Percentiles rank a stretch among this genome's conserved stretches.
These are phyloP conservation scores for Todus mexicanus DNA, from an alignment of 2,797 vertebrate species.

Conservation along the genomic window DNA sequence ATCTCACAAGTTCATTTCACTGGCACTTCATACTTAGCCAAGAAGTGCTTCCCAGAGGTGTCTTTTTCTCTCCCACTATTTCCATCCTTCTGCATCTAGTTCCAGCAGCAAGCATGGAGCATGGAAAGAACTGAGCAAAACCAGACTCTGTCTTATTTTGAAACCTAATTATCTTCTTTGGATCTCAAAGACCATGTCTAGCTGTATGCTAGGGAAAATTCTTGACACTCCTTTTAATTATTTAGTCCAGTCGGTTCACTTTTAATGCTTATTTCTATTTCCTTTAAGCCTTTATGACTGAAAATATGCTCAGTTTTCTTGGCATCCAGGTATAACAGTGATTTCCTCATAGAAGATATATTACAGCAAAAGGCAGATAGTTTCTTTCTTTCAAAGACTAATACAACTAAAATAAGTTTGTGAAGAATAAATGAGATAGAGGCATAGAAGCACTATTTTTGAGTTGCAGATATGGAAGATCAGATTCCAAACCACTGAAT, in stretches of 20 bases:
- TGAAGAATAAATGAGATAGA: not conserved
- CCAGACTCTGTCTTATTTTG: not conserved
- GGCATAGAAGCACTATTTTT: not conserved
- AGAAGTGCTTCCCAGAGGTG: conserved; percentile 3
- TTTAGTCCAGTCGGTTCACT: not conserved
- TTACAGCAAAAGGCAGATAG: not conserved
- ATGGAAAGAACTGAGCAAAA: not conserved
- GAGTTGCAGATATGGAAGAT: not conserved
- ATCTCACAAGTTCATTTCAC: conserved; percentile 18
- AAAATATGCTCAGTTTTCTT: not conserved
- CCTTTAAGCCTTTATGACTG: not conserved
- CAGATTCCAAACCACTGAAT: not conserved
- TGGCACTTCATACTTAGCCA: not conserved
- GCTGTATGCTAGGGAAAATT: not conserved
- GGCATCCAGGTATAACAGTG: not conserved
- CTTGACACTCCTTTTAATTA: not conserved
- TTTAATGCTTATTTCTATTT: not conserved
- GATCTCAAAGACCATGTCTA: not conserved
- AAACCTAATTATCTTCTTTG: not conserved
- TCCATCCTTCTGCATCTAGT: not conserved
- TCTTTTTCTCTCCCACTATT: not conserved
- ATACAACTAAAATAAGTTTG: not conserved
- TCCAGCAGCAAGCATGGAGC: not conserved
- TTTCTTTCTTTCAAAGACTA: not conserved
- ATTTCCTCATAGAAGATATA: not conserved